These are phyloP conservation scores for Oreochromis aureus DNA, from an alignment of 2,113 vertebrate species.

Conservation along the genomic window DNA sequence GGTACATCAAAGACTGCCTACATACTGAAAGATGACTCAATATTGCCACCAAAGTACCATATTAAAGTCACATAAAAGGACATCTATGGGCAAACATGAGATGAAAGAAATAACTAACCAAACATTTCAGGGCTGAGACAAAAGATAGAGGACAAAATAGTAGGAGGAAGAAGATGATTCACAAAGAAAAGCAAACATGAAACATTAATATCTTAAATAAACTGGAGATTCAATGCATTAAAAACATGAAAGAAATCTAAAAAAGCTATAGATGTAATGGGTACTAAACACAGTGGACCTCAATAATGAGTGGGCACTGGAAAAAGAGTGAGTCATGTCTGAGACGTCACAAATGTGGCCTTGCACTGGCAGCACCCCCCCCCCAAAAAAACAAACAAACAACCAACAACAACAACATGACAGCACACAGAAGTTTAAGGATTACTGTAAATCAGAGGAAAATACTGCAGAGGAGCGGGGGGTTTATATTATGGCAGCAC, in stretches of 20 bases:
- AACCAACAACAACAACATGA: background rate
- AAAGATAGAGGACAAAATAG: background rate
- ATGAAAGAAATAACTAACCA: background rate
- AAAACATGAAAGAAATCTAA: background rate
- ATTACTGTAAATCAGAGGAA: background rate
- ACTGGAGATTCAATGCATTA: background rate
- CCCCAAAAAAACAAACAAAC: background rate
- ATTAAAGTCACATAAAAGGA: background rate
- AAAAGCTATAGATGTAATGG: background rate
- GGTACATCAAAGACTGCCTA: background rate
- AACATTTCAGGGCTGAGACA: background rate
- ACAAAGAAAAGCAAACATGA: background rate
- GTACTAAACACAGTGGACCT: background rate
- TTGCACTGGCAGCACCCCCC: background rate
- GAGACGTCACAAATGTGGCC: background rate
- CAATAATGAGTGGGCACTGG: constrained; percentile 10
- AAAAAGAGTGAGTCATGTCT: constrained; percentile 35
- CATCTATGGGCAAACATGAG: background rate
- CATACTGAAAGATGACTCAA: background rate
- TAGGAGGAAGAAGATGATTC: background rate
- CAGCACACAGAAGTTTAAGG: background rate
- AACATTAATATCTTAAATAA: background rate
- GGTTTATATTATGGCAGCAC: background rate
- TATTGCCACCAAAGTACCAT: background rate
- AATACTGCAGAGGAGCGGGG: background rate